phyloP scores from a whole-genome alignment of 1,140 invertebrate genomes.

The Eriosoma lanigerum region DNA sequence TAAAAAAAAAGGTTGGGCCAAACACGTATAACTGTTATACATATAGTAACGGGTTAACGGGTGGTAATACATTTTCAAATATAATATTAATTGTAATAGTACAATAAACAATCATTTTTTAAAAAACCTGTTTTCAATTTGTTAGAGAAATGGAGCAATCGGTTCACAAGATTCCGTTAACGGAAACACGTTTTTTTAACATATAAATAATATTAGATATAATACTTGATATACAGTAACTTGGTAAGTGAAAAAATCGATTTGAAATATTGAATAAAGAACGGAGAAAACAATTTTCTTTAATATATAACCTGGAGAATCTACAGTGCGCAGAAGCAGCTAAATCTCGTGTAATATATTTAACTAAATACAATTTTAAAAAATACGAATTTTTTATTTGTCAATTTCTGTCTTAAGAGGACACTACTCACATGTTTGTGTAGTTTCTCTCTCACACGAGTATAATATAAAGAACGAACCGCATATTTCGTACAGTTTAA shows the following conservation, averaged over 20 bases:
- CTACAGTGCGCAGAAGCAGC: not conserved
- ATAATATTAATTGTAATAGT: not conserved
- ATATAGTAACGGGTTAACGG: not conserved
- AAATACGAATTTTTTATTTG: too few relatives aligned
- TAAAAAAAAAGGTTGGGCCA: not conserved
- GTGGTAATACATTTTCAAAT: not conserved
- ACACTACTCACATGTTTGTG: too few relatives aligned
- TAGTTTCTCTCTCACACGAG: too few relatives aligned
- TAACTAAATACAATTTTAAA: too few relatives aligned
- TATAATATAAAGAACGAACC: too few relatives aligned
- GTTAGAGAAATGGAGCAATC: not conserved
- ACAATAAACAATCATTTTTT: slow-evolving; percentile 27
- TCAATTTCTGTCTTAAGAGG: too few relatives aligned
- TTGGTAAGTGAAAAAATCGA: not conserved
- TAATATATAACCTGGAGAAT: not conserved
- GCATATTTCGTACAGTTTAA: too few relatives aligned
- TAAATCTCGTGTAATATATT: too few relatives aligned
- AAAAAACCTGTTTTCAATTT: slow-evolving; percentile 1
- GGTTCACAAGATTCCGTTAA: not conserved
- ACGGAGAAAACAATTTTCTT: not conserved
- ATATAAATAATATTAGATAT: slow-evolving; percentile 2
- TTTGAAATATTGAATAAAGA: slow-evolving; percentile 4
- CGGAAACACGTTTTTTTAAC: slow-evolving; percentile 30
- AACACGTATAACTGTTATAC: not conserved
- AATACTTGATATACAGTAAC: too few relatives aligned